Evolutionary conservation across 2,797 vertebrate genomes (phyloP).

Genomic region (Molossus molossus): DNA sequence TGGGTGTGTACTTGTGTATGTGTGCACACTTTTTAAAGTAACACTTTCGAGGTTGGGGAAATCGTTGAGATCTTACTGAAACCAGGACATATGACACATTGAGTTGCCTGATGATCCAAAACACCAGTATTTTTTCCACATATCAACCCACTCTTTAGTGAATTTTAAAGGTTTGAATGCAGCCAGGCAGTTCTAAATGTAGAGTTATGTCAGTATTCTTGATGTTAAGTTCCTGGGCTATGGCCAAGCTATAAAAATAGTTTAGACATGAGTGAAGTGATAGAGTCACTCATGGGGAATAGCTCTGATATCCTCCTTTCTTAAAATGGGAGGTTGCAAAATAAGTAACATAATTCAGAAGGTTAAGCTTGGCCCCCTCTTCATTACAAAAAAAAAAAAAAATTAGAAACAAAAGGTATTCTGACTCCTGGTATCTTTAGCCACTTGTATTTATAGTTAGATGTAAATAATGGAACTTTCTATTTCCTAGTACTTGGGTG

Average conservation of each 20-base stretch:
- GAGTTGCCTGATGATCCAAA: neutral
- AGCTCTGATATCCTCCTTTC: constrained; percentile 59
- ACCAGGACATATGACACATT: neutral
- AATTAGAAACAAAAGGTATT: neutral
- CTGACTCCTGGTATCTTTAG: neutral
- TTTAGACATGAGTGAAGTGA: constrained; percentile 75
- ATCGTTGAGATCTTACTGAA: constrained; percentile 39
- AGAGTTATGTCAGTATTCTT: constrained; percentile 67
- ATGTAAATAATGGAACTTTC: neutral
- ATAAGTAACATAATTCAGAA: constrained; percentile 58
- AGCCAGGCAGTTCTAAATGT: constrained; percentile 32
- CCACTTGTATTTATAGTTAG: neutral
- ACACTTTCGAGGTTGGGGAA: neutral
- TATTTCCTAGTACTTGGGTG: neutral
- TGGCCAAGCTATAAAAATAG: constrained; percentile 82
- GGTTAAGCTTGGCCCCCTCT: neutral
- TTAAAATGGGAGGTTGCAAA: constrained; percentile 60
- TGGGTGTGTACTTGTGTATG: neutral
- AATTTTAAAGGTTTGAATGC: constrained; percentile 39
- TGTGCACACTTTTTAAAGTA: neutral
- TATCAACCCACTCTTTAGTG: neutral
- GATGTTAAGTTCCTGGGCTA: constrained; percentile 59
- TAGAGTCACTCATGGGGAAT: constrained; percentile 66
- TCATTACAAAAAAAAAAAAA: neutral
- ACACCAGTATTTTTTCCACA: neutral